Percentiles rank a stretch among this genome's conserved stretches.
phyloP scores from a whole-genome alignment of 1,140 invertebrate genomes.

The Amyelois transitella region DNA sequence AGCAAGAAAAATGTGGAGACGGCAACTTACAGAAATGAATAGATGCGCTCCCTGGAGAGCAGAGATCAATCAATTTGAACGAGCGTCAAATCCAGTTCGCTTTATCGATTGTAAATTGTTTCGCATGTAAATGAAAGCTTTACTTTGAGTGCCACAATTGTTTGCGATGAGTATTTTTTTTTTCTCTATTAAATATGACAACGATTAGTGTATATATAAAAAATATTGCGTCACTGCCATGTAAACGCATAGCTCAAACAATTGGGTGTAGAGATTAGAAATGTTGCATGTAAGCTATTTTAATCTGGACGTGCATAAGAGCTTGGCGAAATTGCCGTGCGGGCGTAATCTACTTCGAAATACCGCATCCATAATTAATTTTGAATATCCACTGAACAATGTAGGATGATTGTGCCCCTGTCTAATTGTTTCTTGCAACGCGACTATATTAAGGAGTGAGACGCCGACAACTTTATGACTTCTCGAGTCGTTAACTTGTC shows the following conservation, averaged over 20 bases:
- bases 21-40: neutral
- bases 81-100: neutral
- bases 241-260: no score
- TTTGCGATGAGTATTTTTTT: no score
- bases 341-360: neutral
- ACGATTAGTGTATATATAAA: no score
- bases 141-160: slow-evolving; percentile 1
- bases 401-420: slow-evolving; percentile 53
- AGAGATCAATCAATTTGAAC: neutral
- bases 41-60: neutral
- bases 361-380: slow-evolving; percentile 34
- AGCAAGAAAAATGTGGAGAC: slow-evolving; percentile 30
- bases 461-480: slow-evolving; percentile 65
- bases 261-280: no score
- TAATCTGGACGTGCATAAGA: no score
- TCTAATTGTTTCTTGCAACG: slow-evolving; percentile 72
- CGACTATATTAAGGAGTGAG: slow-evolving; percentile 69
- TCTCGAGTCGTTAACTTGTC: slow-evolving; percentile 66
- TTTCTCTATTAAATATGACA: no score
- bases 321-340: neutral
- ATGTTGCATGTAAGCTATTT: no score
- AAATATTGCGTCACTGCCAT: no score
- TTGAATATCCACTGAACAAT: slow-evolving; percentile 13
- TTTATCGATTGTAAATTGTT: neutral
- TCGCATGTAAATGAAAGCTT: neutral